Evolutionary conservation across 1,140 invertebrate species (phyloP).

Genomic region (Leptinotarsa defecta): DNA sequence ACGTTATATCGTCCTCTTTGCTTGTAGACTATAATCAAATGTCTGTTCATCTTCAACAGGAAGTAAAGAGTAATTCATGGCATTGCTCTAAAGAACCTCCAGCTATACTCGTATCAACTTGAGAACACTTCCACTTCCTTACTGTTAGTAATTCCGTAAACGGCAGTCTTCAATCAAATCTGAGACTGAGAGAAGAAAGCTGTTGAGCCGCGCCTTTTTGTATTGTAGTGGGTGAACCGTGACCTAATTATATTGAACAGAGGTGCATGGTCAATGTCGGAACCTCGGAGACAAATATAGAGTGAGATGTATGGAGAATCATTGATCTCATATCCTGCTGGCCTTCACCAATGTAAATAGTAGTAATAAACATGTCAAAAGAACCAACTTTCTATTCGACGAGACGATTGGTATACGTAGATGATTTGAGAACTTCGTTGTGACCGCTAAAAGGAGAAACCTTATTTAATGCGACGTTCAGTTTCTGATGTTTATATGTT

Average conservation of each 20-base stretch:
- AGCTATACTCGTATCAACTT: no score
- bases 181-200: background rate
- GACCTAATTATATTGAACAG: slow-evolving; percentile 13
- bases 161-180: background rate
- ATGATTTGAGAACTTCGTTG: background rate
- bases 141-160: background rate
- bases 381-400: background rate
- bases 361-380: background rate
- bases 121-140: background rate
- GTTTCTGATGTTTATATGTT: no score
- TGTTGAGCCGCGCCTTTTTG: background rate
- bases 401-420: background rate
- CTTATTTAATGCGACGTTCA: no score
- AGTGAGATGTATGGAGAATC: background rate
- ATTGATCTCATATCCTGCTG: background rate
- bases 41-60: no score
- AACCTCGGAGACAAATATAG: slow-evolving; percentile 1
- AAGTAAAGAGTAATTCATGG: no score
- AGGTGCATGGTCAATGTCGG: slow-evolving; percentile 20
- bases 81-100: no score
- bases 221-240: slow-evolving; percentile 11
- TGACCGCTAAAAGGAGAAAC: no score
- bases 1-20: no score
- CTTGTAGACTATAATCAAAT: no score
- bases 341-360: background rate